Conservation (phyloP, 2,113 vertebrate genomes). For the Mystacornis crossleyi region DNA sequence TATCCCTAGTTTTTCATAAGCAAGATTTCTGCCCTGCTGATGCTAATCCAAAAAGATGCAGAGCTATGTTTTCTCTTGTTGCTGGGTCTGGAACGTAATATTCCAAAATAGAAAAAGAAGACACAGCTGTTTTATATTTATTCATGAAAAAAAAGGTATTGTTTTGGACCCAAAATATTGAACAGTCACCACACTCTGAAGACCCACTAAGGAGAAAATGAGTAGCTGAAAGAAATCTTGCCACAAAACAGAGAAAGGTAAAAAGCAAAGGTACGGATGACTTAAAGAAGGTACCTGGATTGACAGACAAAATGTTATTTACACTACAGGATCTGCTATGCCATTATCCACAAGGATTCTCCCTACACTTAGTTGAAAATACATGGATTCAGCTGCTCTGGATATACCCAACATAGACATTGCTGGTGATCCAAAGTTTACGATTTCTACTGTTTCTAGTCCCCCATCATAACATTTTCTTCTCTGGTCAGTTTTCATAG, state of each 20-base stretch:
- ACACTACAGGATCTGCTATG: background rate
- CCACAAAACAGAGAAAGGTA: background rate
- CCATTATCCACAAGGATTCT: background rate
- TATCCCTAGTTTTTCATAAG: slow-evolving; percentile 52
- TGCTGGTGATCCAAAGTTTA: background rate
- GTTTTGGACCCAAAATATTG: slow-evolving; percentile 25
- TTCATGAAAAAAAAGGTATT: slow-evolving; percentile 8
- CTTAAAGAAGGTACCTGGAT: background rate
- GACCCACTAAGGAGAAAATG: background rate
- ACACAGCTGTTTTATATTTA: slow-evolving; percentile 46
- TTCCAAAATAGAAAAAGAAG: background rate
- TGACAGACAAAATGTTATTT: background rate
- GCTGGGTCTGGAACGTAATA: background rate
- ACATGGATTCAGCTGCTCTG: background rate
- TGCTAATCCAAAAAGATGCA: slow-evolving; percentile 36
- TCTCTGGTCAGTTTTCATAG: background rate
- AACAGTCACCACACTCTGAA: slow-evolving; percentile 51
- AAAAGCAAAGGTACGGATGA: background rate
- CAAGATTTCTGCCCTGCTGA: slow-evolving; percentile 61
- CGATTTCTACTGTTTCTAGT: background rate
- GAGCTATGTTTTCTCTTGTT: slow-evolving; percentile 1
- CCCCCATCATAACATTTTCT: background rate
- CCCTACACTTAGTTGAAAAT: background rate
- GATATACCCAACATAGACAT: background rate
- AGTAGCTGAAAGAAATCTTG: background rate